Evolutionary conservation across 2,113 vertebrate species (phyloP), one percentile per base, ranked within the genome.

Genomic region (Notiomystis cincta): DNA sequence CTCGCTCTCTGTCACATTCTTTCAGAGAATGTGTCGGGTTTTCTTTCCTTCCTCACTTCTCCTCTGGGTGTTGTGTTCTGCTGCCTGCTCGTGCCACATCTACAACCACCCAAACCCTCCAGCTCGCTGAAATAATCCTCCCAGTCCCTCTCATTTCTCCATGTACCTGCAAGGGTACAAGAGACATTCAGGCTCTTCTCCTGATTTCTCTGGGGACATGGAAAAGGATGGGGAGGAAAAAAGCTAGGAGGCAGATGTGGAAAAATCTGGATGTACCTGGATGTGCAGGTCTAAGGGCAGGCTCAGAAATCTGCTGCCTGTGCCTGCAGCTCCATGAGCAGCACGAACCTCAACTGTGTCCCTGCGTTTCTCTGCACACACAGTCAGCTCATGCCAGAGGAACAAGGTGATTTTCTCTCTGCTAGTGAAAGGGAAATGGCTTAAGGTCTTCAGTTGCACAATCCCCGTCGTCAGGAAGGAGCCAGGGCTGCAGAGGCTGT

Each of bases 41-140:
- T 93, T 81, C 42, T 89, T 17, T 60, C 72, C 50, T 67, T 87
- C n/a, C 42, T 33, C 77, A 56, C 60, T 92, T 95, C 67, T 85
- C 48, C 80, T 94, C 51, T 71, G 86, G 83, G 93, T 86, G 65
- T 51, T 45, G 38, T 71, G 71, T 92, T 95, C 89, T 89, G 81
- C 82, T 81, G 51, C 53, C 75, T 87, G 61, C 58, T 62, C 3
- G 10, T 47, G 72, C 48, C 47, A 70, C 76, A 73, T 65, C 76
- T 89, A 42, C 86, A 88, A 18, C 21, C 80, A 53, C 50, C 19
- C 57, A 10, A 53, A 50, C 56, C 69, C 69, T 78, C 54, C 0
- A 0, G 27, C 72, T 86, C 0, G 0, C 87, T 51, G 37, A 42
- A 89, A 75, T 28, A 1, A 47, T 69, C 47, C 42, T 47, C 51